Percentiles rank a stretch among this genome's conserved stretches.
Conservation (phyloP, 1,140 invertebrate genomes). For the Aphelenchoides avenae region DNA sequence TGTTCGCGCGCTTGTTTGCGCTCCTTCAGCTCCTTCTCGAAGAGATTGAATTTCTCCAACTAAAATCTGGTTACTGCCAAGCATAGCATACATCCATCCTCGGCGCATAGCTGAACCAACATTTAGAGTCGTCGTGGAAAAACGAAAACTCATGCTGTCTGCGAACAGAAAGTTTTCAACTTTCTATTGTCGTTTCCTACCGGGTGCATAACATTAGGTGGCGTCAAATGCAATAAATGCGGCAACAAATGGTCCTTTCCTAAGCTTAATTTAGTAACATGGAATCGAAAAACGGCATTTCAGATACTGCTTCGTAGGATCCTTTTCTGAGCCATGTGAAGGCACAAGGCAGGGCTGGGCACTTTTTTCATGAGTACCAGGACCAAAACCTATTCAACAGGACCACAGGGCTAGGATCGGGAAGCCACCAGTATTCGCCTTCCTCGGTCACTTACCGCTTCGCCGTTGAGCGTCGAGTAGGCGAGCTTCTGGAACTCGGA, state of each 20-base stretch:
- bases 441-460: conserved; percentile 39
- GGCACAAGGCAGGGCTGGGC: background rate
- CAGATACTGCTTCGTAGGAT: background rate
- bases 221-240: too few species aligned
- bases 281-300: background rate
- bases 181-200: conserved; percentile 1
- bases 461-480: conserved; percentile 43
- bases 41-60: conserved; percentile 54
- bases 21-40: conserved; percentile 49
- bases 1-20: conserved; percentile 37
- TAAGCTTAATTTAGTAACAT: background rate
- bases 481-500: conserved; percentile 47
- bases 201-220: too few species aligned
- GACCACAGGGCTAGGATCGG: background rate
- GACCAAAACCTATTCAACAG: background rate
- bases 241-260: background rate
- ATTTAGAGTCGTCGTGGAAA: background rate
- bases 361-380: conserved; percentile 10
- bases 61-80: conserved; percentile 16
- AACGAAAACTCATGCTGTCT: background rate
- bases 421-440: background rate
- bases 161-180: background rate
- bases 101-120: background rate
- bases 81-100: background rate
- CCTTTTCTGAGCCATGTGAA: background rate